Percentiles rank a stretch among this genome's conserved stretches.
Evolutionary conservation across 2,113 vertebrate genomes (phyloP).

Genomic region (Syrrhaptes paradoxus): DNA sequence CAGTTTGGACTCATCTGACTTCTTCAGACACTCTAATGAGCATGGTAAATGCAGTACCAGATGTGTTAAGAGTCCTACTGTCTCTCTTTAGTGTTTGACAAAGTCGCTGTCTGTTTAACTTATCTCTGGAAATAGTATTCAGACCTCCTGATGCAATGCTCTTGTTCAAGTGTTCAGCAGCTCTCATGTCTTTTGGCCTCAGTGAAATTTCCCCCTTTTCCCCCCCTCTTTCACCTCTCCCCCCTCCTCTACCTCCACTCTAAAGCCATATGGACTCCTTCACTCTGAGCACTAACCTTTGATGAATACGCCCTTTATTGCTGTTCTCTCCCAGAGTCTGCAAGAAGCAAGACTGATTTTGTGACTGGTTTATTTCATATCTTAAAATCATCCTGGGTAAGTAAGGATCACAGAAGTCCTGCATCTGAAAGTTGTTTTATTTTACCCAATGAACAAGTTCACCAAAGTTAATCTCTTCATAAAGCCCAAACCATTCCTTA

Average conservation of each 20-base stretch:
- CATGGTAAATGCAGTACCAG: neutral
- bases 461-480: constrained; percentile 43
- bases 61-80: neutral
- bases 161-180: neutral
- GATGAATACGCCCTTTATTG: constrained; percentile 56
- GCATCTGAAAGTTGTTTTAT: constrained; percentile 57
- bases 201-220: neutral
- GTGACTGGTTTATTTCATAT: constrained; percentile 68
- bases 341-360: constrained; percentile 15
- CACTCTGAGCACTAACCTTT: constrained; percentile 38
- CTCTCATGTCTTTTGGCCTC: neutral
- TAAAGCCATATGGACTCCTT: constrained; percentile 57
- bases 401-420: constrained; percentile 34
- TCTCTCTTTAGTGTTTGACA: neutral
- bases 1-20: neutral
- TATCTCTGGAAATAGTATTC: neutral
- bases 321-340: neutral
- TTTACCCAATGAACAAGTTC: constrained; percentile 35
- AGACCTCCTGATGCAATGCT: neutral
- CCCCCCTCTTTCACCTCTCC: neutral
- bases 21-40: neutral
- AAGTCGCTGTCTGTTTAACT: neutral
- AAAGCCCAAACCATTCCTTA: neutral
- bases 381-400: constrained; percentile 20
- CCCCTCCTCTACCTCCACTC: neutral